Base-by-base conservation (phyloP, 2,797 vertebrate species). In the Thaleichthys pacificus region DNA sequence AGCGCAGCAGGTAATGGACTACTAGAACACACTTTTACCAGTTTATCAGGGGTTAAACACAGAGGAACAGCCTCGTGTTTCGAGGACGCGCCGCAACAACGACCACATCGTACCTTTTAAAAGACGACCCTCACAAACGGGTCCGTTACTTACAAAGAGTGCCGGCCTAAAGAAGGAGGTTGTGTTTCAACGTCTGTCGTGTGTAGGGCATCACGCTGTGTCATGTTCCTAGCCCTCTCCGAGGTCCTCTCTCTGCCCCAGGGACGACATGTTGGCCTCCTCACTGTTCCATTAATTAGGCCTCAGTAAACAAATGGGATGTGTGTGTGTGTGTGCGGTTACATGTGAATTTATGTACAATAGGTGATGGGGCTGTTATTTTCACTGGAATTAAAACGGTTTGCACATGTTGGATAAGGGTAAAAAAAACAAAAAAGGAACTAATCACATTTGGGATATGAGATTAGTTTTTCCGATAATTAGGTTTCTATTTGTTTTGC, bases 301-400 rank as follows among this genome's bases (percentile, higher is more conserved):
- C 26, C 71, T 75, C 66, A 81, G 78, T 82, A 82, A 82, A 86
- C 78, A 82, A 82, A 84, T 76, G 75, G 71, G 76, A 80, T 24
- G 21, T 54, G 66, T 54, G 22, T 57, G 79, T 12, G n/a, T 56
- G 49, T 26, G 21, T 56, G 66, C 28, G 24, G 38, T 66, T 3
- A 1, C 12, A 30, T 56, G 49, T 57, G 61, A 6, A 28, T 35
- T 49, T 68, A 17, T 68, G 49, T 30, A 22, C 12, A 47, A 47
- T 60, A 68, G 47, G 28, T 66, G 61, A 19, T 17, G 28, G 62
- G 30, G 7, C 35, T 11, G 42, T 47, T 47, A 47, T 47, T 47
- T 47, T 47, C 42, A 47, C 42, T 47, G 42, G 42, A 47, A 47
- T 2, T 15, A 62, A 28, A 28, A 30, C 12, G 4, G 9, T 62